Conservation (phyloP, 2,113 vertebrate genomes). For the Ptyas mucosa region DNA sequence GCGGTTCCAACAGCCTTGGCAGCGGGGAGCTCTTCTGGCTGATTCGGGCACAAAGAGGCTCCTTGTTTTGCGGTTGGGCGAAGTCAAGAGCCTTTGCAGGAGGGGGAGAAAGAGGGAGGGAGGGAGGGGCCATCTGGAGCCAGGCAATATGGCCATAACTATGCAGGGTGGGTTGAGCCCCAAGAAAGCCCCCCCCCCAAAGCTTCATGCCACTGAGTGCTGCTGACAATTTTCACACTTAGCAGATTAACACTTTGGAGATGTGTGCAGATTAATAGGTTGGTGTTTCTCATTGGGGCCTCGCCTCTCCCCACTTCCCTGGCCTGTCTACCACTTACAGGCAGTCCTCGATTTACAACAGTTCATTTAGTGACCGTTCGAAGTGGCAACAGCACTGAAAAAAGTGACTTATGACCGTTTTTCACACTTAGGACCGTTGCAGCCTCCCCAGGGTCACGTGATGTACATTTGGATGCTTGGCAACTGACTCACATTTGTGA, state of each 20-base stretch:
- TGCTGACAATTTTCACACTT: neutral
- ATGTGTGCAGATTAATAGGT: too few relatives aligned
- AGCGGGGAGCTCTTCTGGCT: neutral
- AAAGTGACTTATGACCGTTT: too few relatives aligned
- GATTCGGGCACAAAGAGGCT: neutral
- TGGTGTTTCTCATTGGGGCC: neutral
- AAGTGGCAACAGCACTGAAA: too few relatives aligned
- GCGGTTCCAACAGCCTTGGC: neutral
- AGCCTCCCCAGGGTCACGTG: too few relatives aligned
- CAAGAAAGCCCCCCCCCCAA: neutral
- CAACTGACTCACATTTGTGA: too few relatives aligned
- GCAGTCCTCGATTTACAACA: neutral
- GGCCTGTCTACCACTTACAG: neutral
- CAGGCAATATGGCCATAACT: neutral
- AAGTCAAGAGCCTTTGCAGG: neutral
- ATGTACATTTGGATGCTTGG: too few relatives aligned
- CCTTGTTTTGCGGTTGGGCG: neutral
- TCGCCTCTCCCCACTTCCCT: neutral
- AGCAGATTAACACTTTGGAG: neutral
- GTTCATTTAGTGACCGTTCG: too few relatives aligned
- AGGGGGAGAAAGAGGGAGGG: neutral
- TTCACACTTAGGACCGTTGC: too few relatives aligned
- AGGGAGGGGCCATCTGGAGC: neutral
- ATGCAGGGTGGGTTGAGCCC: neutral
- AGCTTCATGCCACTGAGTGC: neutral